Evolutionary conservation across 2,797 vertebrate genomes (phyloP), one percentile per base, ranked within the genome.

Genomic region (Benthosema pterotum): DNA sequence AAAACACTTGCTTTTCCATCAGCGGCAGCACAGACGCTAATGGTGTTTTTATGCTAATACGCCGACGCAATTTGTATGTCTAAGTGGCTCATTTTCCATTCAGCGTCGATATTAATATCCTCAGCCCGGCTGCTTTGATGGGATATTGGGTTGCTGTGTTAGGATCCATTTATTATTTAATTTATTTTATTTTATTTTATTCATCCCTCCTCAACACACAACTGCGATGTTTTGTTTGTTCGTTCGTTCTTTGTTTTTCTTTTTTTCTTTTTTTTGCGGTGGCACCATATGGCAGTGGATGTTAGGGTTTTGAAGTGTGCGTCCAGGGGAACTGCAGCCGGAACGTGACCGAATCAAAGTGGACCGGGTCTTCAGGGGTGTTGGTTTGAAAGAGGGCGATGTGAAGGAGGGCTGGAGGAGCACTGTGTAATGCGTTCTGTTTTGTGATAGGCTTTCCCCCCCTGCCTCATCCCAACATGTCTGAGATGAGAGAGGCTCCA

Each of bases 1-100:
- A 54, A n/a, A 43, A 61, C 19, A 47, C 80, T 75, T 61, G 73
- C 70, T 62, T 84, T 80, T 67, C 79, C 87, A 83, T 91, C 77
- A 60, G 82, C 82, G 80, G n/a, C n/a, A n/a, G n/a, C 76, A 71
- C 88, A 25, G 5, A 90, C 90, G 88, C 85, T 89, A 91, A 91
- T 92, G 82, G 83, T 84, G 77, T 90, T 90, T 90, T 92, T 86
- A 91, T 92, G 88, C 83, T 88, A 92, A 92, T 91, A 69, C 15
- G 11, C 64, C 77, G 69, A 82, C 68, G 70, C 84, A 72, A 87
- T 93, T 91, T 90, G 88, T 90, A 86, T 82, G 82, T 84, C 83
- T 89, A 89, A 89, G 84, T 88, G 87, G 71, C 83, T 88, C 76
- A 86, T 90, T 92, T 88, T 84, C 83, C 82, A 88, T 90, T 91